A percentile compares a stretch with the other conserved stretches of the same genome.
Evolutionary conservation across 2,113 vertebrate species (phyloP).

Genomic region (Sylvietta virens): DNA sequence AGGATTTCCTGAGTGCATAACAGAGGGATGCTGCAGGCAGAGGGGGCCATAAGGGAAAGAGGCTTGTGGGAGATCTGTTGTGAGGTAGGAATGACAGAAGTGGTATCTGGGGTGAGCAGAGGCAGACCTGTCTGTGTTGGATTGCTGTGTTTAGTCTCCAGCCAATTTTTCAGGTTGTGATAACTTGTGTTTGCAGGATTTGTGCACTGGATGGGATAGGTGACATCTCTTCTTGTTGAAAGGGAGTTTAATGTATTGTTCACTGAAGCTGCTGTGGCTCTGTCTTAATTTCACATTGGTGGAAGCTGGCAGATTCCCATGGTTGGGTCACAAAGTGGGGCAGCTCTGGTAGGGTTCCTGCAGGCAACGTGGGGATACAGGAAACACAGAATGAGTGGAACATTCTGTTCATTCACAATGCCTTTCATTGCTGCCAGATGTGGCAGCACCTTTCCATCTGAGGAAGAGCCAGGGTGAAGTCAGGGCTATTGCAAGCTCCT

Average conservation of each 20-base stretch:
- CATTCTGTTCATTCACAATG: no score
- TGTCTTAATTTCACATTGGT: neutral
- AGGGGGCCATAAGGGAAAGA: neutral
- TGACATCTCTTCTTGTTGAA: neutral
- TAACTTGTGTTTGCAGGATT: neutral
- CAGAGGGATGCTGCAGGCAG: neutral
- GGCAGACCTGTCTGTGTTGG: neutral
- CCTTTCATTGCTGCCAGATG: neutral
- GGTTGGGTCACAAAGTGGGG: neutral
- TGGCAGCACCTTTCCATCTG: neutral
- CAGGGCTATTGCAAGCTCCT: neutral
- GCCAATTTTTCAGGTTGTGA: neutral
- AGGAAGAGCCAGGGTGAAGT: neutral
- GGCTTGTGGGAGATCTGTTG: neutral
- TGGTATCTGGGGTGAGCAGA: neutral
- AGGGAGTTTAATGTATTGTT: neutral
- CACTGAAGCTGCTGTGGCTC: neutral
- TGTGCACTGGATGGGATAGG: neutral
- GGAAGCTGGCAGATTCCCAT: neutral
- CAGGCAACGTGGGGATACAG: neutral
- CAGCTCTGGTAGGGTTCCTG: neutral
- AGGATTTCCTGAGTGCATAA: neutral
- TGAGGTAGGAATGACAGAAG: neutral
- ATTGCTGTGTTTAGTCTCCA: neutral
- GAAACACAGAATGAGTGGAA: neutral